Base-by-base conservation (phyloP, 2,113 vertebrate genomes). In the Toxostoma redivivum region DNA sequence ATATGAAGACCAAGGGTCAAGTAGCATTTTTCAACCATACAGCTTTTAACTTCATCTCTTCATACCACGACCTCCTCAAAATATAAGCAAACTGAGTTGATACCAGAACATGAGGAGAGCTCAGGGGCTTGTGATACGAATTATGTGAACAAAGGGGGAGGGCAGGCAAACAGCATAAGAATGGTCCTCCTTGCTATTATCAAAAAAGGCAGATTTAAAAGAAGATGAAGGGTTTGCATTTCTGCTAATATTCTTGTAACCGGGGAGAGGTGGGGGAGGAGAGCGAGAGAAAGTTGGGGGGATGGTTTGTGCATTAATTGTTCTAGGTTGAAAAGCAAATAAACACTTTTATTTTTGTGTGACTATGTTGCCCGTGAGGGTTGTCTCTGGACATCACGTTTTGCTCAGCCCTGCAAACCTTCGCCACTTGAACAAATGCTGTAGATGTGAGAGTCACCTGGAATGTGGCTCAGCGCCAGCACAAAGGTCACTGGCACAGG, bases 1-100 rank as follows among this genome's bases (percentile, higher is more conserved):
- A 5, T 69, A 33, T 45, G 23, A 71, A 35, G 61, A 83, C 65
- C 81, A 84, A 94, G 31, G 91, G 69, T 92, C 86, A 81, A 91
- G 40, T 27, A 89, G 80, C n/a, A 69, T 81, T 86, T 89, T 92
- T 40, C 69, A 94, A 20, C 33, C 66, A 69, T 19, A 33, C 1
- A 2, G 35, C 77, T 86, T 88, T 61, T 69, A 87, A 79, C 44
- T 77, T 35, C 6, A 35, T 42, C 53, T 54, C 57, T 83, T 45
- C 28, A 60, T 61, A 76, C 7, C 21, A 2, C 25, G 22, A 9
- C 7, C 54, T 76, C 21, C 50, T 88, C 50, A 72, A 86, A 86
- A 86, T 57, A 35, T 3, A 61, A 90, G 31, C 58, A 80, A 90
- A 69, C 23, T 65, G 53, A 19, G 22, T 12, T 40, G 24, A 42